Base-by-base conservation (phyloP, 2,888 invertebrate genomes). In the Melinopterus prodromus region DNA sequence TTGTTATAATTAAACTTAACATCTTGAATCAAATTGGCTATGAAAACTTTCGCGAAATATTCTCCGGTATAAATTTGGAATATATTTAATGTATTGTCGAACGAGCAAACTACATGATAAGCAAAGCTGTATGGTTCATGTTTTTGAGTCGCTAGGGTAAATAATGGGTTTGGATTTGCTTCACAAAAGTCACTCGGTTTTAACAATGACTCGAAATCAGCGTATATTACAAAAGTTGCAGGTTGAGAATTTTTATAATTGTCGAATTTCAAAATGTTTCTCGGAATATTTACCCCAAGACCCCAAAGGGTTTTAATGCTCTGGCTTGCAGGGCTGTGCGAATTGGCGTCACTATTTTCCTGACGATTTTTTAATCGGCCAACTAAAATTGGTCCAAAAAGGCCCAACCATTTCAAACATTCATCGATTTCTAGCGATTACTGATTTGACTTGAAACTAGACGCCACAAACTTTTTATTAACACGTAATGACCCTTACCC, bases 101-200 rank as follows among this genome's bases (percentile, higher is more conserved):
- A 77, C 16, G 77, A 71, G 37, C 79, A 77, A 9, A 79, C 53
- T 16, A 77, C 16, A 69, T 77, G 36, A 26, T 77, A 77, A 16
- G 71, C 71, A 26, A 79, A 70, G 35, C 79, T 79, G n/a, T 79
- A 79, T 15, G 76, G 76, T n/a, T 14, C 37, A 36, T 76, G 76
- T 36, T 4, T 35, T 35, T 76, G 76, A 37, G 37, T 38, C 16
- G 26, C 14, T 2, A 6, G 12, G 53, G 38, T 36, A 53, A n/a
- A 76, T 14, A 37, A 37, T 12, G 26, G 6, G n/a, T 14, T 36
- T n/a, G 5, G 16, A 53, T 76, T 53, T 35, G 76, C 36, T 76
- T 1, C 35, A 38, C 38, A 76, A 16, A 16, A 14, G n/a, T 37
- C 6, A 38, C 38, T 38, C 14, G 26, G 26, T 76, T 3, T 12